Evolutionary conservation across 2,113 vertebrate genomes (phyloP), one percentile per base, ranked within the genome.

Genomic region (Myrmecophaga tridactyla): DNA sequence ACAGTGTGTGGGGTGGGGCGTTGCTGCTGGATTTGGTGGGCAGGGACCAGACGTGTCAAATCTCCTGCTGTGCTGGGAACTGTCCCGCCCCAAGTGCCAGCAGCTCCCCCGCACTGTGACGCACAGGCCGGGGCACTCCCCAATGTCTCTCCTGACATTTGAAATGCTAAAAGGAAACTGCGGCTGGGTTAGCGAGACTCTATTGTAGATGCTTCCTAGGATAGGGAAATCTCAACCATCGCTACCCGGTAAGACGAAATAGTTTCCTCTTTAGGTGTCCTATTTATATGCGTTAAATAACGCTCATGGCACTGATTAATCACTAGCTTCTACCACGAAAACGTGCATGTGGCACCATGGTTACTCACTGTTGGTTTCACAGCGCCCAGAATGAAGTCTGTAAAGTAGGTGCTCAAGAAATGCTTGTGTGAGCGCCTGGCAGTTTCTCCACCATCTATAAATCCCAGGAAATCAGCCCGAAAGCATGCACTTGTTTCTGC

Each of bases 401-500:
- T 58, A 34, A 21, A 63, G n/a, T 34, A 58, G 72, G 7, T 70
- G 41, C 29, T 86, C 17, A 92, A 36, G 20, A 56, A 48, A 82
- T 5, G 65, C 17, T 75, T 72, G 18, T 9, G 27, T 2, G 9
- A 36, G 29, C 14, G n/a, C 48, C 34, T 3, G 14, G 20, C 1
- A 3, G 4, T 13, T 86, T 70, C 36, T 94, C 13, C 56, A 6
- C 48, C 6, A n/a, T 56, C 75, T 69, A 4, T 51, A 58, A 73
- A 20, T 41, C 20, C 70, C 29, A 62, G 76, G 43, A 94, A 58
- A 36, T 62, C 83, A 96, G 84, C 77, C 77, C 39, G 25, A 92
- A 96, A 87, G 87, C 29, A 69, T 86, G 43, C 82, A 92, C 86
- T 96, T 95, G 77, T 53, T 93, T 76, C 56, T 89, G 0, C 1